Evolutionary conservation across 2,797 vertebrate genomes (phyloP).

Genomic region (Sebastes minor): DNA sequence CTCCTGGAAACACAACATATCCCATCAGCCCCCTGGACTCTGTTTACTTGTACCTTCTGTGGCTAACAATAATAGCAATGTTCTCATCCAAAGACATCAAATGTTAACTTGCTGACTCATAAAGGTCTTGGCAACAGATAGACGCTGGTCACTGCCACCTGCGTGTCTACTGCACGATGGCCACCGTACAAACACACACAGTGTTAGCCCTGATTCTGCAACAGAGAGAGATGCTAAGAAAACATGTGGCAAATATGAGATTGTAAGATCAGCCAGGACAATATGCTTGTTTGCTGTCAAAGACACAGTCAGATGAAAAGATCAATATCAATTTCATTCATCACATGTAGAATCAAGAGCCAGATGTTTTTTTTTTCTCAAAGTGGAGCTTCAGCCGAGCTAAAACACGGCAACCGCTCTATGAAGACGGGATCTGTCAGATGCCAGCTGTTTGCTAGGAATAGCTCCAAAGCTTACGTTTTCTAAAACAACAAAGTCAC

Average conservation of each 20-base stretch:
- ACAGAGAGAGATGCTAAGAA: background rate
- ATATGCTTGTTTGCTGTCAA: background rate
- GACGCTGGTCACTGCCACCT: background rate
- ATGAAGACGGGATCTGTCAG: background rate
- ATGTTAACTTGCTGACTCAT: background rate
- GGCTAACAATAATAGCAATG: background rate
- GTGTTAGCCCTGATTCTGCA: background rate
- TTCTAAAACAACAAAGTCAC: background rate
- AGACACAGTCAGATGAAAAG: background rate
- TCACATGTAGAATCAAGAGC: background rate
- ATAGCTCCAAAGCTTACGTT: background rate
- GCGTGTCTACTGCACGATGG: background rate
- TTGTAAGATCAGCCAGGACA: background rate
- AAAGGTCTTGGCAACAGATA: background rate
- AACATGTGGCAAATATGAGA: background rate
- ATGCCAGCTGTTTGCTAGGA: background rate
- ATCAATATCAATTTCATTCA: constrained; percentile 4
- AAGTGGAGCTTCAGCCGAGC: background rate
- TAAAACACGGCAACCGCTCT: background rate
- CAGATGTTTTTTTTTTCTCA: background rate
- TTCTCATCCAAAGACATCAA: background rate
- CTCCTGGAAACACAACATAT: constrained; percentile 78
- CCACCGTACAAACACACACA: background rate
- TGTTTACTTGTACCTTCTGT: background rate
- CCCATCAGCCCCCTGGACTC: background rate